Conservation (phyloP, 2,888 invertebrate genomes). For the Cactoblastis cactorum region DNA sequence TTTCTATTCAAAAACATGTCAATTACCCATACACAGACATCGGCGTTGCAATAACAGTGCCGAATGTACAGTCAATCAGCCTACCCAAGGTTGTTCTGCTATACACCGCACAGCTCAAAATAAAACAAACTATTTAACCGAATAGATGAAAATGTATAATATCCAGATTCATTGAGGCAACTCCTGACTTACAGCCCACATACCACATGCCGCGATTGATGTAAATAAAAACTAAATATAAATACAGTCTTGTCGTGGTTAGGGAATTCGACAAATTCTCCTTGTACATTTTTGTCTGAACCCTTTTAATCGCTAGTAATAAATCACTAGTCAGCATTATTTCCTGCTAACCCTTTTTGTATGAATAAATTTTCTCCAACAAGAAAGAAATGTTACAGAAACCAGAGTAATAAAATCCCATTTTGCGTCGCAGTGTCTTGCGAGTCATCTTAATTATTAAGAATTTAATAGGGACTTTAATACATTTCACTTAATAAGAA, state of each 20-base stretch:
- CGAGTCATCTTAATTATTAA: neutral
- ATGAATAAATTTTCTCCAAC: neutral
- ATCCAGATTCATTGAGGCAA: neutral
- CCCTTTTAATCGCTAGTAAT: neutral
- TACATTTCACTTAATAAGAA: neutral
- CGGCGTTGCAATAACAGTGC: too few relatives aligned
- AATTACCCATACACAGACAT: too few relatives aligned
- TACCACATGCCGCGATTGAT: neutral
- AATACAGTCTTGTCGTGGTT: neutral
- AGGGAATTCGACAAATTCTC: neutral
- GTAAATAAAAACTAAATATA: constrained; percentile 6
- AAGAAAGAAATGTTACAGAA: neutral
- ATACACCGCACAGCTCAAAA: neutral
- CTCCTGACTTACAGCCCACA: neutral
- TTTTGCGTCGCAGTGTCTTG: neutral
- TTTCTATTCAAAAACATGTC: too few relatives aligned
- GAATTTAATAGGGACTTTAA: neutral
- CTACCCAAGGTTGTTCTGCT: too few relatives aligned
- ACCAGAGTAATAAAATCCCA: neutral
- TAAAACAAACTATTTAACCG: neutral
- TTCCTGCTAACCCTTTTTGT: constrained; percentile 7
- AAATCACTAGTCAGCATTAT: constrained; percentile 1
- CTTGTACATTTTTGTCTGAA: neutral
- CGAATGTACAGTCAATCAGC: too few relatives aligned
- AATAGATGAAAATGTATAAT: neutral